Evolutionary conservation across 2,888 invertebrate genomes (phyloP).

Genomic region (Arge pagana): DNA sequence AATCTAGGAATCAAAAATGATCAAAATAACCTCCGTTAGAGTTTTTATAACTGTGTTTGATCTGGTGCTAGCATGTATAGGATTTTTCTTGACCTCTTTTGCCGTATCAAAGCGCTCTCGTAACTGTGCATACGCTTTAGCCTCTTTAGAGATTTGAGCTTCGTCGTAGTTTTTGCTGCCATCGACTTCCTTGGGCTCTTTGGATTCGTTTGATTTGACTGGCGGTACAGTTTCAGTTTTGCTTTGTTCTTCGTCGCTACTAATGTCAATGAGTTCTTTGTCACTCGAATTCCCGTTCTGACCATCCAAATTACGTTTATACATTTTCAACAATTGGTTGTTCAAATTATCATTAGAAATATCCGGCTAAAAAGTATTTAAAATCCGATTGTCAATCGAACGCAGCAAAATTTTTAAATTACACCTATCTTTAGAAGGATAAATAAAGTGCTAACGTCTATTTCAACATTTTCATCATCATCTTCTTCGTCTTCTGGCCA

Average conservation of each 20-base stretch:
- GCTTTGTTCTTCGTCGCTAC: constrained; percentile 68
- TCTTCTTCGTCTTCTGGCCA: constrained; percentile 56
- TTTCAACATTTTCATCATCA: constrained; percentile 53
- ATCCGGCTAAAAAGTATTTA: constrained; percentile 36
- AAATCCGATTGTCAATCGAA: no score
- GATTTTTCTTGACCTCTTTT: constrained; percentile 25
- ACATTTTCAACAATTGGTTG: constrained; percentile 60
- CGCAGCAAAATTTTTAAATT: constrained; percentile 19
- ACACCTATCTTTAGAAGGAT: constrained; percentile 24
- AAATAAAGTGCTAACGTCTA: constrained; percentile 49
- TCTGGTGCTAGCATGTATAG: constrained; percentile 25
- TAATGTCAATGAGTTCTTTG: constrained; percentile 78
- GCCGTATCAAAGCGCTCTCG: constrained; percentile 45
- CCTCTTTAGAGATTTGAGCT: background rate
- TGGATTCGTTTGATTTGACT: constrained; percentile 14
- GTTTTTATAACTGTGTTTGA: background rate
- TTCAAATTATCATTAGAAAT: constrained; percentile 50
- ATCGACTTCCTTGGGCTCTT: constrained; percentile 57
- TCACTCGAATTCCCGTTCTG: constrained; percentile 62
- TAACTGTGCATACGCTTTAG: background rate
- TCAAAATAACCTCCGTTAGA: background rate
- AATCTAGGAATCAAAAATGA: background rate
- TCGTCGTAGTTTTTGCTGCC: constrained; percentile 53
- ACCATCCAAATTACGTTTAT: constrained; percentile 53
- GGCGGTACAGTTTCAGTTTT: constrained; percentile 31